Conservation (phyloP, 2,113 vertebrate species). For the Rhombomys opimus region DNA sequence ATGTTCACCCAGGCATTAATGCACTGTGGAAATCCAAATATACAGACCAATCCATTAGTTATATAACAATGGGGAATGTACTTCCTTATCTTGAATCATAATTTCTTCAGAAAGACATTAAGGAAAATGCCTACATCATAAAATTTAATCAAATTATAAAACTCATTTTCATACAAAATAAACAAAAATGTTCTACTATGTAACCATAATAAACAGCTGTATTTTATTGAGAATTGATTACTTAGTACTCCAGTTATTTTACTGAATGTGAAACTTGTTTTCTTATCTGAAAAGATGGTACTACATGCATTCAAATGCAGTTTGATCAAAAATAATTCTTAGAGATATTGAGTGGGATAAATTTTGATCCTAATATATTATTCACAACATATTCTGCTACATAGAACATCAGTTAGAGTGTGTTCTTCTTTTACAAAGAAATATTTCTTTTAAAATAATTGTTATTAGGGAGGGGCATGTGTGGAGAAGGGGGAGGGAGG, state of each 20-base stretch:
- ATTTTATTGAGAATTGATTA: background rate
- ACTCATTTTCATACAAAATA: background rate
- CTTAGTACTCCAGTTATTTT: background rate
- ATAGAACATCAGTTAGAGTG: background rate
- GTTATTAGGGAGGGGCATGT: background rate
- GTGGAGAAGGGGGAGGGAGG: too few relatives aligned
- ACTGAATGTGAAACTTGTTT: background rate
- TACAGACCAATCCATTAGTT: background rate
- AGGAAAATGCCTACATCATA: background rate
- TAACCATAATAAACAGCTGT: background rate
- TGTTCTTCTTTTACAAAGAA: background rate
- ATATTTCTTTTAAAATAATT: background rate
- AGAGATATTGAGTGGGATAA: background rate
- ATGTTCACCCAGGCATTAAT: background rate
- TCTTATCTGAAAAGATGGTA: background rate
- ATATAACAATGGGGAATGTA: background rate
- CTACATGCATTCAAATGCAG: background rate
- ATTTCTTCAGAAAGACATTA: background rate
- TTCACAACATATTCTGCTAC: background rate
- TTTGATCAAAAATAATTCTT: background rate
- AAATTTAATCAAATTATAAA: background rate
- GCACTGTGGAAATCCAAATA: background rate
- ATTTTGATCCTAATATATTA: background rate
- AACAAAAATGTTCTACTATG: background rate
- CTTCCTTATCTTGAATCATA: background rate